These are phyloP conservation scores for Xanthorhoe designata DNA, from an alignment of 2,888 invertebrate species.

Conservation along the genomic window DNA sequence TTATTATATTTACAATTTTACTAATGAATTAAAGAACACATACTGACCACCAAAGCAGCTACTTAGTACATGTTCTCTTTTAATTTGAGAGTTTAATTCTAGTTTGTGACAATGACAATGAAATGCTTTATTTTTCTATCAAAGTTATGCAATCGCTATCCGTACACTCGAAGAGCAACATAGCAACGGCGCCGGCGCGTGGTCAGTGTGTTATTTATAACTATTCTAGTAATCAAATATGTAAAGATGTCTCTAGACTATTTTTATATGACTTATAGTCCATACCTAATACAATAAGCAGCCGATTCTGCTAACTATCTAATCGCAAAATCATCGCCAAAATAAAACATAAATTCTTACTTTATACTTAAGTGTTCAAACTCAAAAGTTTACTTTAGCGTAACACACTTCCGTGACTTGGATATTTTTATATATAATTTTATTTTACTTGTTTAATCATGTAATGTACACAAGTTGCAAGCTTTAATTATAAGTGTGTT, in stretches of 20 bases:
- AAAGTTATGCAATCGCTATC: constrained; percentile 57
- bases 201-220: constrained; percentile 53
- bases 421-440: constrained; percentile 49
- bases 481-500: constrained; percentile 80
- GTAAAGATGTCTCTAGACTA: constrained; percentile 55
- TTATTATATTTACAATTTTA: constrained; percentile 60
- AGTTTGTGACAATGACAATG: constrained; percentile 22
- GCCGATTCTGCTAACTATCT: constrained; percentile 17
- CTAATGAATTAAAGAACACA: constrained; percentile 41
- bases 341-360: constrained; percentile 7
- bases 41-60: constrained; percentile 34
- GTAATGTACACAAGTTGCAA: constrained; percentile 64
- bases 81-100: constrained; percentile 1
- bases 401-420: constrained; percentile 61
- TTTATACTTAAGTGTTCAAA: constrained; percentile 14
- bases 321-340: constrained; percentile 13
- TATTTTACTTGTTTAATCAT: constrained; percentile 45
- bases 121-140: constrained; percentile 73
- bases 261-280: constrained; percentile 64
- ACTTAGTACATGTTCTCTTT: constrained; percentile 29
- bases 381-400: constrained; percentile 47
- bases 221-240: constrained; percentile 48
- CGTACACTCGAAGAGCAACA: constrained; percentile 44
- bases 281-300: constrained; percentile 32
- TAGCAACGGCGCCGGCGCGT: constrained; percentile 40